Base-by-base conservation (phyloP, 1,140 invertebrate genomes). In the Venturia canescens region DNA sequence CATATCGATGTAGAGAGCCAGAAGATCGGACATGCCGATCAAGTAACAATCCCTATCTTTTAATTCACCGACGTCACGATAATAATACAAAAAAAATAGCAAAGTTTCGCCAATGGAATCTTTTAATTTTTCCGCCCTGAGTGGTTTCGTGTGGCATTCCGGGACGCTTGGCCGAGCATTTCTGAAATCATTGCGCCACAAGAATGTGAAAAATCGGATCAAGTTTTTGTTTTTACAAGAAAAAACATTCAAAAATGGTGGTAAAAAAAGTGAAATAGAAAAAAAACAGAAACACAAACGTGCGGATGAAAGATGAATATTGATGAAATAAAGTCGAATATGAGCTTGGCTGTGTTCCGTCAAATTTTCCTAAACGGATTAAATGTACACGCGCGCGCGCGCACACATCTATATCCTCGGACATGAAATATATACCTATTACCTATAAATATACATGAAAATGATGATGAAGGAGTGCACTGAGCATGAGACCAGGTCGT, bases 1-100 rank as follows among this genome's bases (percentile, higher is more conserved):
- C 88, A 92, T 89, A 80, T 93, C 92, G 83, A 93, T 89, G 70
- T 92, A 92, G 82, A 92, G 85, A 11, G 92, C 90, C 79, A 93
- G 79, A 44, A 93, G 83, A 82, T 92, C 89, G 16, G 92, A 91
- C 92, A 92, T 93, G 38, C 88, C 87, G 71, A 90, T 88, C 80
- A 92, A 86, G 84, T 93, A 93, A 60, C 82, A 76, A 63, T 85
- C 84, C 66, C 84, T 86, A 83, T 91, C 88, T 70, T 87, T 70
- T 27, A 88, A 87, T 91, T 92, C 31, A 83, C 75, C 88, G 88
- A 66, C 57, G 50, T 70, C 75, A 21, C 87, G 88, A 84, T 91
- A 89, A 76, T 88, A 89, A 83, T 91, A 88, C 78, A 91, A 84
- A 84, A 93, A 93, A 74, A 92, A 89, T 38, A 91, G 82, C 86